Base-by-base conservation (phyloP, 2,113 vertebrate species). In the Zootoca vivipara region DNA sequence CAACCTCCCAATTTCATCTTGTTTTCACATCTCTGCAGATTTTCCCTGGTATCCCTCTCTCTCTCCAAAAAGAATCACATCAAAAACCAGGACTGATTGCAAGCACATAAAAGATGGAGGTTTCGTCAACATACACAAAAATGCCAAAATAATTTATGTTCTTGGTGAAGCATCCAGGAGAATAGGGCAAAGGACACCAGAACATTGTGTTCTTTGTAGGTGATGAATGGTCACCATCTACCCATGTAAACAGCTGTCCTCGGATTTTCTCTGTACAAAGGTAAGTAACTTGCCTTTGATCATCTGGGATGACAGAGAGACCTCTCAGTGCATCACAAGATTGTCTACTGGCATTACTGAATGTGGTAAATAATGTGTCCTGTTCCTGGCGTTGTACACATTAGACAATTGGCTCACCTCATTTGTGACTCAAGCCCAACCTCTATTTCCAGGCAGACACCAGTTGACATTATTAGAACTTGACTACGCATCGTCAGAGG, bases 71-170 rank as follows among this genome's bases (percentile, higher is more conserved):
- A 52, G 2, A 52, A 52, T 9, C 10, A 52, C 46, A 52, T 52
- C 46, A 52, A 52, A 52, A 52, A 52, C 46, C 46, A 52, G 46
- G 46, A 52, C 89, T 52, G 80, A 56, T 86, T 77, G 67, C 26
- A 70, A 62, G 15, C 40, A 4, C 38, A 82, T 73, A 40, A 82
- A 80, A 89, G 35, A 26, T 5, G 82, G 4, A 6, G 15, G 70
- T 90, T 91, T 78, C 75, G 38, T 72, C 90, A 89, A 90, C 58
- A 83, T 89, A 92, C 91, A 85, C 75, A 89, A 85, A 91, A 89
- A 92, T 46, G 87, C 64, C 70, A 83, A 89, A 91, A 64, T 83
- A 2, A 86, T 70, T 89, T 90, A 89, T 94, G 93, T 80, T 82
- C 38, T 92, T 28, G 83, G 6, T 28, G 33, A 91, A 84, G 42